Base-by-base conservation (phyloP, 2,113 vertebrate species). In the Phainopepla nitens region DNA sequence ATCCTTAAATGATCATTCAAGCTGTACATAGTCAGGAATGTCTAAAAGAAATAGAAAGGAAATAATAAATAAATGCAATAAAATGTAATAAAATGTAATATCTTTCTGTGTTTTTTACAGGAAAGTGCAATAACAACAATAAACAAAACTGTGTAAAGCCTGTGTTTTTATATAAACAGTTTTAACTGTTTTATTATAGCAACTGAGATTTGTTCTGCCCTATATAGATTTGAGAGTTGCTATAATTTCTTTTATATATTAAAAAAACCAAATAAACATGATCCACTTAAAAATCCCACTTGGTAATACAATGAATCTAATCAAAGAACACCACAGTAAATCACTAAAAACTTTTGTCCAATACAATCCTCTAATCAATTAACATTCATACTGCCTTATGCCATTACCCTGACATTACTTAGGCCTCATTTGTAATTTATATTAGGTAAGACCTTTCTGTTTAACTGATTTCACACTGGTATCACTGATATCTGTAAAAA, bases 131-230 rank as follows among this genome's bases (percentile, higher is more conserved):
- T 49, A 65, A 1, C 22, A 54, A 23, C 11, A 31, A 29, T 20
- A 16, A 56, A n/a, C 28, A 28, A 2, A 7, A 22, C 2, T 13
- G 47, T 45, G 27, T 33, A 31, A 84, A 56, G 28, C 5, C 2
- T 25, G 2, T 75, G 17, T 0, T 47, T 87, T 56, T 25, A 9
- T 25, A 49, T 10, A 17, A 64, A 10, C 2, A 45, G 3, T 21
- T 66, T 65, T 44, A 31, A 31, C 44, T 44, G 2, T 11, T 28
- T 47, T 44, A 12, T 78, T 61, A 7, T 4, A 27, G 25, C 13
- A 6, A 2, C 9, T n/a, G 33, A 56, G 4, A 41, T 47, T 70
- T 72, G 1, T 50, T 89, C 33, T 69, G 11, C 6, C 14, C 3
- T 35, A 3, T 12, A 17, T 6, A 25, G 2, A 21, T 45, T 58